Evolutionary conservation across 1,140 invertebrate genomes (phyloP).

Genomic region (Zophobas morio): DNA sequence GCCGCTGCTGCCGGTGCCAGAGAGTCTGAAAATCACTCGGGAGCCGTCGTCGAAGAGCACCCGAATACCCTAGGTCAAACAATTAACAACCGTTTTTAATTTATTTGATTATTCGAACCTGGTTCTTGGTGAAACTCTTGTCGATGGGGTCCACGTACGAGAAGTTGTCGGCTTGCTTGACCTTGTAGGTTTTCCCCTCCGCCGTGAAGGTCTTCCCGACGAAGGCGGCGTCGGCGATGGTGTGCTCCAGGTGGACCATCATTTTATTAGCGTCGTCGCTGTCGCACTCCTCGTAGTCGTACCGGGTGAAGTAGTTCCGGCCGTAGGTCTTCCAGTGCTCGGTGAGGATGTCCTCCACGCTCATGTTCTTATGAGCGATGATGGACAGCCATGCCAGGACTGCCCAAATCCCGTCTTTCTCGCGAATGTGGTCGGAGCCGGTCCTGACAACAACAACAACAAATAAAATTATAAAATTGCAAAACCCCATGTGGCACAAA

Average conservation of each 20-base stretch:
- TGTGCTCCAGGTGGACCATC: constrained; percentile 83
- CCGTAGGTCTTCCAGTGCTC: constrained; percentile 95
- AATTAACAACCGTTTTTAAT: constrained; percentile 35
- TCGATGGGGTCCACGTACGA: constrained; percentile 96
- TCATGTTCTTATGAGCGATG: constrained; percentile 78
- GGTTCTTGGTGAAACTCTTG: constrained; percentile 90
- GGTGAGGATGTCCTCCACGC: constrained; percentile 88
- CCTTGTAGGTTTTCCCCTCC: constrained; percentile 80
- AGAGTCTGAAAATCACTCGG: constrained; percentile 92
- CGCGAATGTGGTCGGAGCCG: constrained; percentile 91
- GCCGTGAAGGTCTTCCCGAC: constrained; percentile 76
- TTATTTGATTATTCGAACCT: constrained; percentile 72
- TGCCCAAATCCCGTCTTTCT: constrained; percentile 99
- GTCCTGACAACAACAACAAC: constrained; percentile 70
- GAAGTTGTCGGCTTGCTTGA: constrained; percentile 91
- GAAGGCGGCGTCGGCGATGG: constrained; percentile 76
- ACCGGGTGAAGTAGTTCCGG: constrained; percentile 97
- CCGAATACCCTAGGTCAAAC: constrained; percentile 83
- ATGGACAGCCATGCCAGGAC: constrained; percentile 96
- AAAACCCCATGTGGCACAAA: background rate
- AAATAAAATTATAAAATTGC: constrained; percentile 16
- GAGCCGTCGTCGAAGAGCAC: constrained; percentile 96
- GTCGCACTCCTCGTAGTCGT: constrained; percentile 98
- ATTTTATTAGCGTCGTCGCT: constrained; percentile 88
- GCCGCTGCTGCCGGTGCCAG: constrained; percentile 97